These are phyloP conservation scores for Spodoptera frugiperda DNA, from an alignment of 1,140 invertebrate genomes.

Conservation along the genomic window DNA sequence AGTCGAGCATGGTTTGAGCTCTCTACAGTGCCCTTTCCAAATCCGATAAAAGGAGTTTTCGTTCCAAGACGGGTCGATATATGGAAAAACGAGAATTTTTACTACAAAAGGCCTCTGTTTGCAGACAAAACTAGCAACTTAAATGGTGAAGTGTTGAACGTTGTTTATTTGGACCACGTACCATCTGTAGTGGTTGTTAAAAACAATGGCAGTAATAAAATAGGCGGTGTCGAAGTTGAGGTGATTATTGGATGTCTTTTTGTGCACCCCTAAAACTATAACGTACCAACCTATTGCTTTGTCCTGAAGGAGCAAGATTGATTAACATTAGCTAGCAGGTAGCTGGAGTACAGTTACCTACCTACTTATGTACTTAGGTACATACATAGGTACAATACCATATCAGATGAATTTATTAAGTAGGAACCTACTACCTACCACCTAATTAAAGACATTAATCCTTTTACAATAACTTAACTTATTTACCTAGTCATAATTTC, in stretches of 20 bases:
- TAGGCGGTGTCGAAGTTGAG: constrained; percentile 87
- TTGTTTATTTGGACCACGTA: constrained; percentile 90
- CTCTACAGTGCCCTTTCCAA: constrained; percentile 90
- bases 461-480: too few species aligned
- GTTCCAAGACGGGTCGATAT: constrained; percentile 88
- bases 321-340: too few species aligned
- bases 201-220: constrained; percentile 86
- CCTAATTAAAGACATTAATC: too few species aligned
- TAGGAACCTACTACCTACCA: too few species aligned
- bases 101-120: constrained; percentile 86
- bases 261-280: too few species aligned
- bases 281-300: too few species aligned
- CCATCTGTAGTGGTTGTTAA: constrained; percentile 88
- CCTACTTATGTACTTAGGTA: too few species aligned
- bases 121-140: constrained; percentile 88
- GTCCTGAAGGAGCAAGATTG: too few species aligned
- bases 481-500: constrained; percentile 52
- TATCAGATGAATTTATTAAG: too few species aligned
- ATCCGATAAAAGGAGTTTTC: constrained; percentile 82
- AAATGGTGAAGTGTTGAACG: constrained; percentile 85
- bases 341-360: too few species aligned
- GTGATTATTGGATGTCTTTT: constrained; percentile 48
- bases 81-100: constrained; percentile 88
- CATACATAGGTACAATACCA: too few species aligned
- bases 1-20: constrained; percentile 88